Evolutionary conservation across 2,113 vertebrate genomes (phyloP), one percentile per base, ranked within the genome.

Genomic region (Otis tarda): DNA sequence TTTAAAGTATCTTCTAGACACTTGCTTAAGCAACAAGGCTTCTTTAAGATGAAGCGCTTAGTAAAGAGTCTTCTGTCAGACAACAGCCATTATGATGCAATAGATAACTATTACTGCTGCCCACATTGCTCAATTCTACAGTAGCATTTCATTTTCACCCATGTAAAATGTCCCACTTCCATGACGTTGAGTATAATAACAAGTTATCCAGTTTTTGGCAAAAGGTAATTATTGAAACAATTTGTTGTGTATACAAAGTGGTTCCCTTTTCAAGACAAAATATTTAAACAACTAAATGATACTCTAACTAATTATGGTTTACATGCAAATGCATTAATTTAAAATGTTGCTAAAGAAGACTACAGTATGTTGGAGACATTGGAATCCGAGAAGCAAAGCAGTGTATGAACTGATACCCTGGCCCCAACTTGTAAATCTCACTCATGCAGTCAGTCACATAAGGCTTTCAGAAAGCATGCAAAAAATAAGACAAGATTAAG

Each of bases 401-500:
- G 31, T 2, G 35, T 16, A 68, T 0, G 1, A 79, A 50, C 27
- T 8, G 24, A 41, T 43, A 30, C 4, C 45, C 76, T 7, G 7
- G 18, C 52, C 53, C 28, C 45, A 73, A 60, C 25, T 25, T 55
- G 47, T 37, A 75, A 33, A 61, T 31, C 60, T 67, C 73, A n/a
- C 12, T 30, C 43, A 45, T 3, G 16, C 70, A 59, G 6, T 50
- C 35, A 27, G 27, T 52, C 49, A 47, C 55, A 41, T 2, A 30
- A 0, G 0, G 37, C 57, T 71, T 57, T 49, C 68, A 79, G 76
- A 61, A 76, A 37, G 52, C 9, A 47, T 45, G 50, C 2, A 47
- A 93, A 93, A 93, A 92, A 92, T 28, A n/a, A 90, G 68, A 69
- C n/a, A 70, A 65, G 22, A 75, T 18, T 37, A 77, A 52, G 10